Base-by-base conservation (phyloP, 2,113 vertebrate genomes). In the Eptatretus burgeri region DNA sequence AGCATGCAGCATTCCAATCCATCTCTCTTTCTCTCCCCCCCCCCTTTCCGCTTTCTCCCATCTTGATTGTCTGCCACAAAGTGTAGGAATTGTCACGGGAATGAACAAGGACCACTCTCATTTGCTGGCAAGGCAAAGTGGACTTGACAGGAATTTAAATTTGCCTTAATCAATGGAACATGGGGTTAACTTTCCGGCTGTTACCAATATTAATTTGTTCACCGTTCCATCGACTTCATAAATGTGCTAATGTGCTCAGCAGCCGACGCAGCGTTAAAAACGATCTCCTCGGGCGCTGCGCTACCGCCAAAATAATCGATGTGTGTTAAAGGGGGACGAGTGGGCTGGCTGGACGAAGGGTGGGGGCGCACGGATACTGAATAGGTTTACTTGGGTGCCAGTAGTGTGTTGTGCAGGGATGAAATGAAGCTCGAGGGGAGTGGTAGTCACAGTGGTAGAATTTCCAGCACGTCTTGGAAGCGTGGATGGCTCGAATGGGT, bases 131-230 rank as follows among this genome's bases (percentile, higher is more conserved):
- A 60, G 78, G 79, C 77, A 78, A 78, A 78, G 78, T 79, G 76
- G 77, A 74, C 77, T 79, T 79, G 78, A 78, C 78, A 78, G 76
- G 76, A 77, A 78, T 78, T 78, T 79, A 77, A 77, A 78, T 78
- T 77, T 74, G 73, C 73, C 76, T 80, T 77, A 78, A 76, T 80
- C 78, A 79, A 60, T 60, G 53, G n/a, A 60, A 60, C 53, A 60
- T 19, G 53, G 53, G 53, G 53, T 60, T 60, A 60, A 80, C 76
- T 74, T 64, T 75, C 75, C 78, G 78, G 75, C 76, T 77, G 71
- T 77, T 76, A 73, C 76, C 79, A 77, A 67, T 68, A 72, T 69
- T 67, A 19, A 51, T 62, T 62, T 50, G 65, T 16, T 68, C 74
- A 66, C 70, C 5, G 5, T 2, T 51, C 72, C 64, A 63, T 71